Conservation (phyloP, 2,888 invertebrate genomes). For the Pseudanteris insignis region DNA sequence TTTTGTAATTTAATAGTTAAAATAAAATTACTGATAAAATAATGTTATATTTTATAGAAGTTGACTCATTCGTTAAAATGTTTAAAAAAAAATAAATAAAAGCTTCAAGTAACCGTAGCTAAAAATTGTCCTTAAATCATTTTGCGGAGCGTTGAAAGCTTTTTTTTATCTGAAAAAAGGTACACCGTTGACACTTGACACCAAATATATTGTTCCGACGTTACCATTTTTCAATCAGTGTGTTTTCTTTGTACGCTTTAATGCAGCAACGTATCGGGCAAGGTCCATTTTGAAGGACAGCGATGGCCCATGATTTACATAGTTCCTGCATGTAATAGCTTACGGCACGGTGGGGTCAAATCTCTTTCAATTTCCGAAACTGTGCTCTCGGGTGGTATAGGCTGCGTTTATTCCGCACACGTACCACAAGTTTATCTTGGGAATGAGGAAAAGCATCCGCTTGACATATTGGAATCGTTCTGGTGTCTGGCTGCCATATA, state of each 20-base stretch:
- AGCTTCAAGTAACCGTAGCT: too few relatives aligned
- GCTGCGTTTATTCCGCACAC: conserved; percentile 54
- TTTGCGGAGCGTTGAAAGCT: too few relatives aligned
- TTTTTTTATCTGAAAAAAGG: too few relatives aligned
- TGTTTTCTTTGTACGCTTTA: conserved; percentile 15
- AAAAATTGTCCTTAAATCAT: too few relatives aligned
- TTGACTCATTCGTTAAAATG: too few relatives aligned
- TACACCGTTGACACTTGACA: too few relatives aligned
- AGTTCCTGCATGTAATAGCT: conserved; percentile 26
- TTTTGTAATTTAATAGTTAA: too few relatives aligned
- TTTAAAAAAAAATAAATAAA: too few relatives aligned
- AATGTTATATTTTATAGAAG: too few relatives aligned
- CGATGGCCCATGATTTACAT: conserved; percentile 32
- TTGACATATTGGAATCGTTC: conserved; percentile 63
- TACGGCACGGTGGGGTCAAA: conserved; percentile 21
- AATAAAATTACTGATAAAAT: too few relatives aligned
- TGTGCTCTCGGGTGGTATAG: conserved; percentile 13
- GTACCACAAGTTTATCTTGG: conserved; percentile 59
- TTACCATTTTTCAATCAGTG: too few relatives aligned
- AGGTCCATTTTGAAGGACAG: conserved; percentile 10
- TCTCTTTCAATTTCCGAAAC: conserved; percentile 43
- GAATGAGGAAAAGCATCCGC: conserved; percentile 49
- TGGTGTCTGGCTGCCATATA: conserved; percentile 58
- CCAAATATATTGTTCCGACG: too few relatives aligned
- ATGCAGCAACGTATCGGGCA: conserved; percentile 4